Evolutionary conservation across 2,113 vertebrate species (phyloP), one percentile per base, ranked within the genome.

Genomic region (Atractosteus spatula): DNA sequence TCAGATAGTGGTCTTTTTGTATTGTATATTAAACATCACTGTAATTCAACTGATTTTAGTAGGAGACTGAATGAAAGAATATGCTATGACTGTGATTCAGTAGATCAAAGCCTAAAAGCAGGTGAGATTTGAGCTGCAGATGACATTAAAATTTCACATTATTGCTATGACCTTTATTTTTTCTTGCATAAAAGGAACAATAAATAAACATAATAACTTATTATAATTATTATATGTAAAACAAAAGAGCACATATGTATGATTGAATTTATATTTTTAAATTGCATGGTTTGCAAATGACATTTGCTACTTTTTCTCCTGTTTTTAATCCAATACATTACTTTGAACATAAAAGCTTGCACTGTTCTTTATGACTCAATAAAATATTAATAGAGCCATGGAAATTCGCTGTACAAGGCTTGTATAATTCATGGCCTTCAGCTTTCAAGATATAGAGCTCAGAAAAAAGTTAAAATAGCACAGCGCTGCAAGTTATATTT

Each of bases 301-400:
- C 29, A 29, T 72, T 75, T 68, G 51, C 59, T 47, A 41, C 69
- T 65, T 55, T 59, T 29, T 74, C 69, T 64, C 13, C 10, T 64
- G 43, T 72, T 42, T 75, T 29, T 76, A 66, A 7, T 14, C 65
- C 56, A 55, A 17, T 62, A 62, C 10, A 0, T 68, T 56, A 56
- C 68, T 81, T 70, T 59, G 57, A 59, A 59, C 12, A 13, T 17
- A 74, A 29, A 63, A 83, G 77, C 75, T 61, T 56, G 8, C 10
- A 1, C 66, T 76, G 63, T 55, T 74, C 71, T 78, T 78, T 70
- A 74, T 73, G 71, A 61, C 62, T 74, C 69, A 55, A 77, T 85
- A 59, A 84, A 88, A 83, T 83, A 84, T 85, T 85, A 75, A 86
- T 76, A 29, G 68, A 55, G 66, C 64, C 71, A 4, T 56, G 42